Percentiles rank a stretch among this genome's conserved stretches.
phyloP scores from a whole-genome alignment of 2,888 invertebrate genomes.

The Cosmia pyralina region DNA sequence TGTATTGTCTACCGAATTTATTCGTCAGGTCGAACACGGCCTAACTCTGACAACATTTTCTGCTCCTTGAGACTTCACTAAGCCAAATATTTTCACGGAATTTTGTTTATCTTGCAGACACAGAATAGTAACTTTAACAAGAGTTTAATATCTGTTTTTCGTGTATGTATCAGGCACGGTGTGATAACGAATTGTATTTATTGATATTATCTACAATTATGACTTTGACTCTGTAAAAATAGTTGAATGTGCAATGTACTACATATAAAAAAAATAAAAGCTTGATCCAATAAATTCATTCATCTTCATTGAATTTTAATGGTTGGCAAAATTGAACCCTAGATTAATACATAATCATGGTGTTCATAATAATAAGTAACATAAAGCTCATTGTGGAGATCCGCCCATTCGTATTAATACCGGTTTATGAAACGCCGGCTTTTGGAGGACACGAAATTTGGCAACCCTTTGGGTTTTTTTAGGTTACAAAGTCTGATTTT shows the following conservation, averaged over 20 bases:
- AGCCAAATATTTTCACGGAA: conserved; percentile 79
- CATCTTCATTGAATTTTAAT: background rate
- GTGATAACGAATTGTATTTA: conserved; percentile 47
- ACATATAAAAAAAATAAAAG: too few relatives aligned
- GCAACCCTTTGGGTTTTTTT: conserved; percentile 39
- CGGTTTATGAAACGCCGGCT: conserved; percentile 47
- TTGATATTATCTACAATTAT: conserved; percentile 25
- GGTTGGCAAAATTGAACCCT: conserved; percentile 8
- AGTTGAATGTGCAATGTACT: too few relatives aligned
- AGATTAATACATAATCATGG: conserved; percentile 18
- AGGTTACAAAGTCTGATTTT: conserved; percentile 39
- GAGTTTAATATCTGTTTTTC: conserved; percentile 72
- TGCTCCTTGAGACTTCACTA: conserved; percentile 76
- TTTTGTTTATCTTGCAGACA: conserved; percentile 83
- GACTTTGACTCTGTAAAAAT: conserved; percentile 8
- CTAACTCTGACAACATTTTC: conserved; percentile 79
- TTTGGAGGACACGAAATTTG: conserved; percentile 47
- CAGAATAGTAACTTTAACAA: conserved; percentile 78
- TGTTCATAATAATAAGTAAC: conserved; percentile 27
- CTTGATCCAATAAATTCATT: too few relatives aligned
- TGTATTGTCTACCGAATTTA: conserved; percentile 88
- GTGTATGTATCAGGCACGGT: conserved; percentile 44
- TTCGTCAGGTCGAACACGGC: conserved; percentile 83
- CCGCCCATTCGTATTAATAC: conserved; percentile 48
- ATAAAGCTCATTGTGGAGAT: conserved; percentile 26